phyloP scores from a whole-genome alignment of 2,113 vertebrate genomes.

The Myocastor coypus region DNA sequence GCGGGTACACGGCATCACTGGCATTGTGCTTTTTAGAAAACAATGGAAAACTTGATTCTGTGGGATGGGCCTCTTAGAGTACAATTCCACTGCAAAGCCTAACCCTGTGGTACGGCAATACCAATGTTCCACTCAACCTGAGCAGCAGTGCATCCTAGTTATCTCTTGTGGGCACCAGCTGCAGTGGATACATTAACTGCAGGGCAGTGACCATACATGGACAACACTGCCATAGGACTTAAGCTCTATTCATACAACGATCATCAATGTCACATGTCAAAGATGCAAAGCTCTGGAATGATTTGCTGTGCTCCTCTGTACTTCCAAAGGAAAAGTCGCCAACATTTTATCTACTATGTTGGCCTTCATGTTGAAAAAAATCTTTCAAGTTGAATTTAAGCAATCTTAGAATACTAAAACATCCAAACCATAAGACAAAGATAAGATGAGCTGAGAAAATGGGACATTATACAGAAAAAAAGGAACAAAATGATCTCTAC shows the following conservation, averaged over 20 bases:
- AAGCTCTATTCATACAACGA: background rate
- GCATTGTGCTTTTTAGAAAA: background rate
- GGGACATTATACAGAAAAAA: background rate
- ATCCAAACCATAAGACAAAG: background rate
- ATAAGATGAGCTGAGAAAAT: background rate
- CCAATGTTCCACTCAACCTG: background rate
- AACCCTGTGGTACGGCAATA: background rate
- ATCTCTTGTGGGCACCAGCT: background rate
- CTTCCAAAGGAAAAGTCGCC: background rate
- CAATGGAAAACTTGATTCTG: background rate
- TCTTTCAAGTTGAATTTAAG: background rate
- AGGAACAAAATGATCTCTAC: background rate
- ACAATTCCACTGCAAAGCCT: background rate
- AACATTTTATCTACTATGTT: background rate
- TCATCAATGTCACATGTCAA: background rate
- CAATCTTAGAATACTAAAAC: background rate
- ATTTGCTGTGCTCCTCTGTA: background rate
- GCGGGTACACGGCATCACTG: background rate
- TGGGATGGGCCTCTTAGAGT: background rate
- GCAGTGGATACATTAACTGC: background rate
- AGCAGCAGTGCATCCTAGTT: background rate
- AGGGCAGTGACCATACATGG: background rate
- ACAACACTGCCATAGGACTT: background rate
- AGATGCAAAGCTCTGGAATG: background rate
- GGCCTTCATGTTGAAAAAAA: background rate